Evolutionary conservation across 2,888 invertebrate genomes (phyloP), one percentile per base, ranked within the genome.

Genomic region (Erynnis tages): DNA sequence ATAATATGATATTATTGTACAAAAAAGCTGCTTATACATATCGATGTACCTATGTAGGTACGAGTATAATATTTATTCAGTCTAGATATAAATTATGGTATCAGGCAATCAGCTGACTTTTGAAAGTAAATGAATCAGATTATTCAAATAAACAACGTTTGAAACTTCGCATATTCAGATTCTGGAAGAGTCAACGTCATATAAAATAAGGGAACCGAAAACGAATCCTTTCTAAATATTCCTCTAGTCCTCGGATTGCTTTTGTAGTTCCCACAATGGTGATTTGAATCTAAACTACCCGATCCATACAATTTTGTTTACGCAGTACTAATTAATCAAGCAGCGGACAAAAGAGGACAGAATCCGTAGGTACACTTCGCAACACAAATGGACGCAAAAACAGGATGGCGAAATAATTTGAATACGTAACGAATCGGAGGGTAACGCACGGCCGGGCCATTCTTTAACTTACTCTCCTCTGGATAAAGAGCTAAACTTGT

Each of bases 401-500:
- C 82, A 82, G 81, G 77, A 82, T 75, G 73, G 73, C 74, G 70
- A 81, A 83, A 88, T 86, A 83, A 87, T 88, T 88, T 88, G 84
- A 88, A 88, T 87, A 85, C 84, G 80, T 86, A 88, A 86, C 85
- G 87, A 87, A 86, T 79, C 65, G 76, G 79, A 82, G 84, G 86
- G 85, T 82, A 76, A 80, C 81, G 81, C 65, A 81, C 82, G 80
- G 74, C 57, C 73, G 79, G 65, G 73, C 84, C 79, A 86, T 88
- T 87, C 87, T 88, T 88, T 75, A 84, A 82, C 83, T 81, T 80
- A 73, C 81, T 85, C 79, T 78, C 73, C 73, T 71, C 69, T 68
- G 82, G 82, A 88, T 88, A 85, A 86, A 88, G 86, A 87, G 88
- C 84, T 86, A 82, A 88, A 88, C 86, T 86, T 87, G 86, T 87